These are phyloP conservation scores for Motacilla alba DNA, from an alignment of 2,113 vertebrate genomes.

Conservation along the genomic window DNA sequence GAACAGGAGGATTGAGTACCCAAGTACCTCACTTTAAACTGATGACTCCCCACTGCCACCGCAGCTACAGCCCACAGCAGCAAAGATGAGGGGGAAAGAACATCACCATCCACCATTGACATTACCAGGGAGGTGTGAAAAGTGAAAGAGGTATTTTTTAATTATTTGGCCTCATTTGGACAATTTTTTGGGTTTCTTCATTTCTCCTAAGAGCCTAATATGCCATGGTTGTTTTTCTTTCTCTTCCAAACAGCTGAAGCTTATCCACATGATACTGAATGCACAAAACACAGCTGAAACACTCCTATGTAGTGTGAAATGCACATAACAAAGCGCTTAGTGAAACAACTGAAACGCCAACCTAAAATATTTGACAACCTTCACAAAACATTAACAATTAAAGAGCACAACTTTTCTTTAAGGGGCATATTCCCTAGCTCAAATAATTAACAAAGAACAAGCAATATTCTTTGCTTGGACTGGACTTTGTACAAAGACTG, in stretches of 20 bases:
- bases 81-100: not conserved
- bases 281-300: not conserved
- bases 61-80: not conserved
- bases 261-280: not conserved
- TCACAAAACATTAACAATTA: not conserved
- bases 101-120: rapidly evolving
- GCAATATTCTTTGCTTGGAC: not conserved
- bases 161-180: not conserved
- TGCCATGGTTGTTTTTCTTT: not conserved
- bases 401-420: not conserved
- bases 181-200: not conserved
- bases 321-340: not conserved
- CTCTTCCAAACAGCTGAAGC: not conserved
- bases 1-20: rapidly evolving
- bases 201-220: not conserved
- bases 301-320: not conserved
- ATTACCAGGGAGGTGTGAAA: not conserved
- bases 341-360: not conserved
- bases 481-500: not conserved
- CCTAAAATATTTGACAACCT: not conserved
- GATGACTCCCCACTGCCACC: not conserved
- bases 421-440: not conserved
- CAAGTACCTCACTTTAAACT: not conserved
- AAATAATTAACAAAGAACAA: not conserved
- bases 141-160: not conserved